Evolutionary conservation across 37 sponge, comb jelly and placozoan species (phyloP).

Genomic region (Hormiphora californensis): DNA sequence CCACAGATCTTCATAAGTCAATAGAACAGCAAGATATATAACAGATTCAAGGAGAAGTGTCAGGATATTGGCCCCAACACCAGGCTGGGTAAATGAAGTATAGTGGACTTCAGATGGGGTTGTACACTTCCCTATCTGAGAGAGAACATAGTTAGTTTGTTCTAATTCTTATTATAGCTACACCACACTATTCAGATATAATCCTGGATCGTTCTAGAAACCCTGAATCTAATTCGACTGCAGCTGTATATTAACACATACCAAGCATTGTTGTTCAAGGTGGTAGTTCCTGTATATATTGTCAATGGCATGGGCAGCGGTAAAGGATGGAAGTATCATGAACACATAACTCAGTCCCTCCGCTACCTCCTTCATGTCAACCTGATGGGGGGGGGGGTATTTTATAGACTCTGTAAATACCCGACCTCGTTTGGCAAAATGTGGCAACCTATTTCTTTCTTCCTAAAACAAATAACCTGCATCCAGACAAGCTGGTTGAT

Average conservation of each 20-base stretch:
- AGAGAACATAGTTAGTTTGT: neutral
- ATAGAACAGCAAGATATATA: neutral
- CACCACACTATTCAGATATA: too few species aligned
- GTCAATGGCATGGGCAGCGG: slow-evolving; percentile 5
- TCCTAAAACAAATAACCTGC: too few species aligned
- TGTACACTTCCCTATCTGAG: neutral
- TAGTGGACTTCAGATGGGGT: neutral
- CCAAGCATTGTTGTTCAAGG: neutral
- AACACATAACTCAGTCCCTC: neutral
- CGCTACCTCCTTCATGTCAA: slow-evolving; percentile 28
- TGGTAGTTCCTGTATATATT: neutral
- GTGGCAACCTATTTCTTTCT: too few species aligned
- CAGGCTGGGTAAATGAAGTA: neutral
- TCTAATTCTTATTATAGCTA: neutral
- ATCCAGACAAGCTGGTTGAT: too few species aligned
- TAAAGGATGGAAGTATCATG: neutral
- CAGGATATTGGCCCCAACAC: neutral
- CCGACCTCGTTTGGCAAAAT: too few species aligned
- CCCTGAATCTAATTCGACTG: too few species aligned
- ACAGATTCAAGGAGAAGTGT: neutral
- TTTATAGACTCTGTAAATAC: too few species aligned
- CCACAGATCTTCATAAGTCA: neutral
- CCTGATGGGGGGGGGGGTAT: too few species aligned
- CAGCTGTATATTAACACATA: too few species aligned
- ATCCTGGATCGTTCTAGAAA: too few species aligned